Base-by-base conservation (phyloP, 2,888 invertebrate genomes). In the Autographa gamma region DNA sequence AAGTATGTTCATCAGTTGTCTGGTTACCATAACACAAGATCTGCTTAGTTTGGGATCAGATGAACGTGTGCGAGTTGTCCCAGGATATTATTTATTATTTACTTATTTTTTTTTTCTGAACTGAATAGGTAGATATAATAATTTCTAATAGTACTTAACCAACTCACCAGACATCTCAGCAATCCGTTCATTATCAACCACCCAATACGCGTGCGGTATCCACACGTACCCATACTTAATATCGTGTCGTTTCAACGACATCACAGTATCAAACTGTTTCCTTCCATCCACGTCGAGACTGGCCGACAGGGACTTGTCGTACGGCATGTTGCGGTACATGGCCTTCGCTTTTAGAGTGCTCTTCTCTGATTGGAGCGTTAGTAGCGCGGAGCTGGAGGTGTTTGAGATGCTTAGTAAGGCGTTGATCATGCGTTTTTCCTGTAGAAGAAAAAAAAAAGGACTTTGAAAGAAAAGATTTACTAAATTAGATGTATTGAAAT, bases 231-330 rank as follows among this genome's bases (percentile, higher is more conserved):
- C 98, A 77, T 97, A 96, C 72, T 95, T 96, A 25, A 96, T 96
- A 66, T 96, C 96, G 61, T 96, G 93, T 58, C 96, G 93, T 59
- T 95, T 95, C 63, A 97, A 93, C 3, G 97, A 97, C 85, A 97
- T 91, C 0, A 96, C 96, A 0, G 97, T 96, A 77, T 97, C 97
- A 60, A 97, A 96, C 86, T 97, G 97, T 79, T 97, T 97, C 61
- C 96, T 95, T 0, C 97, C 97, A 84, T 98, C 97, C 8, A 97
- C 97, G 79, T 98, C 97, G 2, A 98, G 87, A 32, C 97, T 97
- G 0, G 98, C 95, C 80, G 97, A 97, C 7, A 98, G 86, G 11
- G 96, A 96, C 74, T 97, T 97, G 85, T 97, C 97, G 73, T 96
- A 96, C 0, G 96, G 96, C 38, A 97, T 96, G 85, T 97, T 97